phyloP scores from a whole-genome alignment of 2,113 vertebrate genomes.

The Panthera uncia region DNA sequence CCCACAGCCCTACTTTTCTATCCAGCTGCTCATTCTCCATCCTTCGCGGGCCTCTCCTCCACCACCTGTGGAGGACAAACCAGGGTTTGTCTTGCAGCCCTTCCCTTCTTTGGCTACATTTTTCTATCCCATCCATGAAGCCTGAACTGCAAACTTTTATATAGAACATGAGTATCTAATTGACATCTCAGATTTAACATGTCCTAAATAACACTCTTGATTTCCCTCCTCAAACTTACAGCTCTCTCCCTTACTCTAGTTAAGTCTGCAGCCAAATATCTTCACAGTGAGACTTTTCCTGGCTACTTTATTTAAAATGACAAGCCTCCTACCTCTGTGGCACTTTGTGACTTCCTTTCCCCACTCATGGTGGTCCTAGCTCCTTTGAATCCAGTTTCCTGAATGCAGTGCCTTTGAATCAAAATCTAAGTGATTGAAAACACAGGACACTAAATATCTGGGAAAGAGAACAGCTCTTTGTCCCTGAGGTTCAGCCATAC shows the following conservation, averaged over 20 bases:
- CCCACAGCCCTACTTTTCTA: not conserved
- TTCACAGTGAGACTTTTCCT: not conserved
- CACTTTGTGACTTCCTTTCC: not conserved
- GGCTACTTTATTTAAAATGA: not conserved
- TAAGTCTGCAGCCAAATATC: not conserved
- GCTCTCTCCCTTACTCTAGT: not conserved
- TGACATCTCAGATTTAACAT: not conserved
- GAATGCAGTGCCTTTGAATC: not conserved
- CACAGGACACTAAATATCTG: not conserved
- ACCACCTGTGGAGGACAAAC: not conserved
- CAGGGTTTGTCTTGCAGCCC: not conserved
- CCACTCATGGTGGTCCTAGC: not conserved
- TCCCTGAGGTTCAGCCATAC: not conserved
- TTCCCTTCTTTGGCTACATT: not conserved
- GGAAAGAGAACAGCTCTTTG: not conserved
- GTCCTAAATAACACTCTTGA: not conserved
- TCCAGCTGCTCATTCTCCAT: not conserved
- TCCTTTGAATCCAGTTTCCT: not conserved
- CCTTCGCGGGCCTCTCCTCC: not conserved
- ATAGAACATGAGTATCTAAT: not conserved
- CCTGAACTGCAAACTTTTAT: not conserved
- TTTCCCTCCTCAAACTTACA: not conserved
- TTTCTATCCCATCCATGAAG: not conserved
- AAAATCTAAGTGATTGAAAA: not conserved
- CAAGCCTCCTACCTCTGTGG: not conserved